Evolutionary conservation across 2,113 vertebrate genomes (phyloP).

Genomic region (Prochilodus magdalenae): DNA sequence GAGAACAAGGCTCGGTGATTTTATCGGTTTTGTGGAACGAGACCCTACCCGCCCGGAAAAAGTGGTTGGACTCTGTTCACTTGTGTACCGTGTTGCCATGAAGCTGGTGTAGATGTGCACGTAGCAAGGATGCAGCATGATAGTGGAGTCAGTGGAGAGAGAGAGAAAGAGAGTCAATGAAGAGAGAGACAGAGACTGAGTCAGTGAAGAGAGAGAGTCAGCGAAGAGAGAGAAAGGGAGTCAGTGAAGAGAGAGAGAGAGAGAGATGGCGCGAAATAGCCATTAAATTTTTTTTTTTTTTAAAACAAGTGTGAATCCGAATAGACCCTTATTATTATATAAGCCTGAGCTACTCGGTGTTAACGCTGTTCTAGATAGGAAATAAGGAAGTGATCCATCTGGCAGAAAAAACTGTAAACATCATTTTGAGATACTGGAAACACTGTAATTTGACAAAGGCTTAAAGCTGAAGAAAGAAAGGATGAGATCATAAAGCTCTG

Average conservation of each 20-base stretch:
- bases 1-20: neutral
- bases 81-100: conserved; percentile 87
- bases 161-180: conserved; percentile 20
- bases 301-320: neutral
- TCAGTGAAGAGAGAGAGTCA: conserved; percentile 9
- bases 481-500: too few species aligned
- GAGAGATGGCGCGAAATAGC: conserved; percentile 8
- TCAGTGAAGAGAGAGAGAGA: conserved; percentile 1
- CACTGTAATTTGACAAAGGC: too few species aligned
- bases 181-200: neutral
- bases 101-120: conserved; percentile 84
- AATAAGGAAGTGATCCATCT: too few species aligned
- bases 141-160: conserved; percentile 15
- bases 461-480: too few species aligned
- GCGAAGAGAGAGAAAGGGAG: neutral
- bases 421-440: too few species aligned
- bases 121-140: conserved; percentile 81
- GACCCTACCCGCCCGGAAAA: conserved; percentile 61
- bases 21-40: conserved; percentile 10
- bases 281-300: too few species aligned
- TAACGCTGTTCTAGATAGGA: too few species aligned
- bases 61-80: conserved; percentile 77
- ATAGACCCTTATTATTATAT: neutral
- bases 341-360: neutral
- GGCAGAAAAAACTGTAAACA: too few species aligned